These are phyloP conservation scores for Tricholauxania praeusta DNA, from an alignment of 2,888 invertebrate genomes.

Conservation along the genomic window DNA sequence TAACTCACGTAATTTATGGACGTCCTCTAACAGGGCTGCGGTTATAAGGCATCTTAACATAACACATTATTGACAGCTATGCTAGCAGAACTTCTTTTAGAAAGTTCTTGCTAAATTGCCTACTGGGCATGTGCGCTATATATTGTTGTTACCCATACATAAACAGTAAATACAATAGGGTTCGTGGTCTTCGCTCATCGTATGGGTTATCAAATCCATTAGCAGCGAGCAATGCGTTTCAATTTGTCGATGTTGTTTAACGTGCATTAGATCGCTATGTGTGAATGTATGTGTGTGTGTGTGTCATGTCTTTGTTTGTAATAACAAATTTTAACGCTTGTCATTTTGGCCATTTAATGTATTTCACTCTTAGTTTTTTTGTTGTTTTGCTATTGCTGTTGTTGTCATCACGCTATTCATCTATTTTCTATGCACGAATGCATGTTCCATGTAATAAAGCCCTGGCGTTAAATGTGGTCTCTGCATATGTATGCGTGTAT, in stretches of 20 bases:
- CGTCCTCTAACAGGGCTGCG: too few relatives aligned
- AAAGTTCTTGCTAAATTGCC: too few relatives aligned
- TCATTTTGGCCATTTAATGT: conserved; percentile 32
- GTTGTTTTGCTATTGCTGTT: conserved; percentile 32
- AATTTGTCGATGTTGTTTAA: conserved; percentile 1
- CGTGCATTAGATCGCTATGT: not conserved
- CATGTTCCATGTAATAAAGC: too few relatives aligned
- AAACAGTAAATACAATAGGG: not conserved
- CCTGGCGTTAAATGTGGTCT: too few relatives aligned
- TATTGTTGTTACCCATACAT: too few relatives aligned
- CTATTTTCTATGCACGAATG: conserved; percentile 39
- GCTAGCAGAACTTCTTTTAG: too few relatives aligned
- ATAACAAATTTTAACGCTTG: conserved; percentile 30
- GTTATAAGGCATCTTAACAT: too few relatives aligned
- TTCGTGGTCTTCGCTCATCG: conserved; percentile 6
- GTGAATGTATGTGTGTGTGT: not conserved
- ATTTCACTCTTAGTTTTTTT: not conserved
- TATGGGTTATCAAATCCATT: conserved; percentile 17
- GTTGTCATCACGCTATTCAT: conserved; percentile 45
- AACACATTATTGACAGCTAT: too few relatives aligned
- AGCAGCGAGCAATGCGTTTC: conserved; percentile 5
- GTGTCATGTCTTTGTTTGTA: not conserved
- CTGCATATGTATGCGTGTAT: not conserved
- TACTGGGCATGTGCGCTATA: too few relatives aligned
- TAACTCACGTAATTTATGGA: too few relatives aligned